Evolutionary conservation across 2,797 vertebrate species (phyloP), one percentile per base, ranked within the genome.

Genomic region (Sternarchorhynchus goeldii): DNA sequence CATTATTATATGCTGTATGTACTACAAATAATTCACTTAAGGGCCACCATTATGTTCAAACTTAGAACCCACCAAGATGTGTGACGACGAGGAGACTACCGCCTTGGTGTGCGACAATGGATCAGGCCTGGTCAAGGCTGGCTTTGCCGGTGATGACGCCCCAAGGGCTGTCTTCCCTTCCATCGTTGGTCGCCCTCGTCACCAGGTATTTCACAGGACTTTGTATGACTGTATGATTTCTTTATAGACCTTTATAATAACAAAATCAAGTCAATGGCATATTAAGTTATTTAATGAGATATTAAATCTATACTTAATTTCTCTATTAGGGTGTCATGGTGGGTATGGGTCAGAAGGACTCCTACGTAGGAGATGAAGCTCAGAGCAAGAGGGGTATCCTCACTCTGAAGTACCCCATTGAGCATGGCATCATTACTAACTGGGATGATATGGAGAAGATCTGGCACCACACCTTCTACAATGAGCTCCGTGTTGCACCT

Each of bases 91-190:
- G 1, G 97, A 97, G 85, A 97, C 96, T 2, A 95, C 94, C 90
- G 97, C 97, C 31, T 93, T 98, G 62, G 97, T 99, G 90, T 99
- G 97, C 79, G 97, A 99, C 94, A 99, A 99, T 20, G 97, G 97
- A 86, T 99, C 97, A 34, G 97, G 97, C 85, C 95, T 99, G 78
- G 98, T 98, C 88, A 99, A 99, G 92, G 97, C 97, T 82, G 97
- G 97, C 36, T 99, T 99, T 7, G 97, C 97, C 65, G 97, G 97
- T 21, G 97, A 99, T 65, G 97, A 99, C 34, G 97, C 97, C 73
- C 97, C 97, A 81, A 95, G 97, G 32, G 97, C 97, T 3, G 97
- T 99, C 80, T 99, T 99, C 92, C 97, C 97, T 74, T 99, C 97
- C 91, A 99, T 99, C n/a, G 97, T 99, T 77, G 97, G 97, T 84